A percentile compares a stretch with the other conserved stretches of the same genome.
Evolutionary conservation across 1,140 invertebrate genomes (phyloP).

Genomic region (Triops cancriformis): DNA sequence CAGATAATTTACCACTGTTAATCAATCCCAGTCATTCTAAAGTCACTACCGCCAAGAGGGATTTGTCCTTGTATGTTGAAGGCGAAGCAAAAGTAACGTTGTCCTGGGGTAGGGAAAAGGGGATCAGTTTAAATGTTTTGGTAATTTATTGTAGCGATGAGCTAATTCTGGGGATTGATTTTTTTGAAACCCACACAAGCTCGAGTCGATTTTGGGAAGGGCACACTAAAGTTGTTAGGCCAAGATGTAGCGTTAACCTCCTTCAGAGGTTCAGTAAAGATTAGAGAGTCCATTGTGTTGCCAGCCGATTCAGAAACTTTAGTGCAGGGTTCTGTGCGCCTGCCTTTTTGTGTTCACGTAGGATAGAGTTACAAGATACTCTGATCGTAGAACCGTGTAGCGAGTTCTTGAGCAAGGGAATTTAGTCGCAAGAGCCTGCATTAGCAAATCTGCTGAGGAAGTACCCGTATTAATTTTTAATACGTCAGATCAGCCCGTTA

Average conservation of each 20-base stretch:
- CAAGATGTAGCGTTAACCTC: neutral
- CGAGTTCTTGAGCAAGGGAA: neutral
- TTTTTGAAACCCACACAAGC: neutral
- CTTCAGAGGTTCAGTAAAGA: neutral
- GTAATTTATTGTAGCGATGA: neutral
- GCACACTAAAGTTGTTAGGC: neutral
- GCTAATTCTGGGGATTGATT: neutral
- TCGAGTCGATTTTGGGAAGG: neutral
- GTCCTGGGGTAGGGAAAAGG: neutral
- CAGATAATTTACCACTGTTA: neutral
- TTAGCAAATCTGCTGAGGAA: neutral
- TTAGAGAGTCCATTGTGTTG: neutral
- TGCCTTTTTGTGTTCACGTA: neutral
- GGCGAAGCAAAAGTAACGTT: neutral
- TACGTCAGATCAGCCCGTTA: neutral
- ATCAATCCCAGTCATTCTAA: neutral
- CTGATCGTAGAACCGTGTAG: neutral
- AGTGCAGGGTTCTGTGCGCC: neutral
- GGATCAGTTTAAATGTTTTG: neutral
- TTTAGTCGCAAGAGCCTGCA: neutral
- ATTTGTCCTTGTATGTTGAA: neutral
- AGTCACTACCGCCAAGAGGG: neutral
- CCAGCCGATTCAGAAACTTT: neutral
- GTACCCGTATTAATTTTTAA: neutral
- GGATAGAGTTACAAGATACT: neutral